Percentiles rank a stretch among this genome's conserved stretches.
Conservation (phyloP, 1,140 invertebrate species). For the Leptoteleia sp. region DNA sequence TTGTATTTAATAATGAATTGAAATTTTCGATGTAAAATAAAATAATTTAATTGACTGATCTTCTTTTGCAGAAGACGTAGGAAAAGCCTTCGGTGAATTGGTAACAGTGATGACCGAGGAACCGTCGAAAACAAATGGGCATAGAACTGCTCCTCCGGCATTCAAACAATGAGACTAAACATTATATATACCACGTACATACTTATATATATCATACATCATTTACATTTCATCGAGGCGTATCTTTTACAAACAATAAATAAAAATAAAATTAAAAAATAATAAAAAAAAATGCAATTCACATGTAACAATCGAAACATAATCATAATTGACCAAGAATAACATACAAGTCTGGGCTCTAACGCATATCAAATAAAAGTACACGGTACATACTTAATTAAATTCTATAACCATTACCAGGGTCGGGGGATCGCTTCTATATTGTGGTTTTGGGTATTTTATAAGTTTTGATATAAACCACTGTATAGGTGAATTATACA, state of each 20-base stretch:
- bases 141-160: slow-evolving; percentile 76
- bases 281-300: slow-evolving; percentile 40
- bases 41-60: slow-evolving; percentile 1
- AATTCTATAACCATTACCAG: slow-evolving; percentile 66
- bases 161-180: slow-evolving; percentile 75
- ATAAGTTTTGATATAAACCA: slow-evolving; percentile 79
- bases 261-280: slow-evolving; percentile 27
- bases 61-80: slow-evolving; percentile 87
- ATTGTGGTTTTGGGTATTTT: slow-evolving; percentile 79
- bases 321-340: slow-evolving; percentile 75
- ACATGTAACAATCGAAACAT: slow-evolving; percentile 60
- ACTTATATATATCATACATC: slow-evolving; percentile 51
- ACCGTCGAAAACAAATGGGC: slow-evolving; percentile 78
- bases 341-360: slow-evolving; percentile 76
- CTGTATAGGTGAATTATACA: slow-evolving; percentile 77
- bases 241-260: slow-evolving; percentile 50
- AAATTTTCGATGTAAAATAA: no score
- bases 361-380: slow-evolving; percentile 78
- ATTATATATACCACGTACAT: slow-evolving; percentile 56
- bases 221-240: slow-evolving; percentile 49
- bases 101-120: slow-evolving; percentile 94
- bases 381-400: slow-evolving; percentile 68
- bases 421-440: slow-evolving; percentile 71
- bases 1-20: no score
- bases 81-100: slow-evolving; percentile 91